phyloP scores from a whole-genome alignment of 2,113 vertebrate genomes.

The Saguinus midas region DNA sequence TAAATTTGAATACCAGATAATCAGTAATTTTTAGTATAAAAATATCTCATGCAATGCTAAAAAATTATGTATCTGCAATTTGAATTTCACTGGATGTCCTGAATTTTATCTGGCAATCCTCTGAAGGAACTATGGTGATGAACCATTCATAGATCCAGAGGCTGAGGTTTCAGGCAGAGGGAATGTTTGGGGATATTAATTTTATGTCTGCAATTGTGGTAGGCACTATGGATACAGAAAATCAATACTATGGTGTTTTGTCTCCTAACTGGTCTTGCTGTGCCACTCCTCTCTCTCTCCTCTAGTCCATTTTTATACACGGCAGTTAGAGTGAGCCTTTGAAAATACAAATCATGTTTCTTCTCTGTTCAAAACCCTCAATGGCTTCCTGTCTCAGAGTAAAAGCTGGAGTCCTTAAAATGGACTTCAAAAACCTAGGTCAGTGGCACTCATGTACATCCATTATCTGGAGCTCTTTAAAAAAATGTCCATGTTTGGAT shows the following conservation, averaged over 20 bases:
- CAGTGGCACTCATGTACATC: background rate
- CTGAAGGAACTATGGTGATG: constrained; percentile 2
- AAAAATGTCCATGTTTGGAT: background rate
- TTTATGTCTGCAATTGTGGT: constrained; percentile 54
- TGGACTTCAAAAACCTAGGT: background rate
- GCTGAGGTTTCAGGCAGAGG: constrained; percentile 41
- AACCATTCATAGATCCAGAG: constrained; percentile 20
- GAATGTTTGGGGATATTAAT: constrained; percentile 54
- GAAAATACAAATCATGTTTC: constrained; percentile 22
- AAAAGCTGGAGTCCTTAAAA: constrained; percentile 41
- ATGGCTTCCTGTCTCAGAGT: background rate
- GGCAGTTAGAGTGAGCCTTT: constrained; percentile 13
- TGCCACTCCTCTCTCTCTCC: background rate
- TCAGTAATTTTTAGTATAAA: background rate
- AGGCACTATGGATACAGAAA: constrained; percentile 27
- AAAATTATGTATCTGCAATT: constrained; percentile 47
- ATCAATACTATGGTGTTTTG: constrained; percentile 51
- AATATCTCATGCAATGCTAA: background rate
- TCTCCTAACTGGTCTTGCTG: constrained; percentile 37
- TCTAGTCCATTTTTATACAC: background rate
- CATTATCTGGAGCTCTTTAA: background rate
- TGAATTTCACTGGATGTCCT: background rate
- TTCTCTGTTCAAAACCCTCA: constrained; percentile 6
- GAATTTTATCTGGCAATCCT: constrained; percentile 15
- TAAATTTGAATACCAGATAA: background rate